phyloP scores from a whole-genome alignment of 2,888 invertebrate genomes.

The Rhingia campestris region DNA sequence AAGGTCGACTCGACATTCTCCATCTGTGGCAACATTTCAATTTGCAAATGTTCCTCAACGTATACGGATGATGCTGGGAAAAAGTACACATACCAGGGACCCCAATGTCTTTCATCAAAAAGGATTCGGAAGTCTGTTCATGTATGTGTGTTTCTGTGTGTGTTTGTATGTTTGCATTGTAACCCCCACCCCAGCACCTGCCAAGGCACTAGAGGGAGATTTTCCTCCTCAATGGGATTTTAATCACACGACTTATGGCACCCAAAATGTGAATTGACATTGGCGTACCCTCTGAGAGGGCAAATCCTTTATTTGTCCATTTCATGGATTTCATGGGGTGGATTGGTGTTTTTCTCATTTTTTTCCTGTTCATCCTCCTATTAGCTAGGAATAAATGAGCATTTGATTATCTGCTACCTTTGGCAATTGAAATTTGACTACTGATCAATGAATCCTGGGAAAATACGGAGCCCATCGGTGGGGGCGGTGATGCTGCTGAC shows the following conservation, averaged over 20 bases:
- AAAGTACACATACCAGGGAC: constrained; percentile 48
- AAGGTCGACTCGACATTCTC: constrained; percentile 69
- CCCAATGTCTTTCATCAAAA: constrained; percentile 69
- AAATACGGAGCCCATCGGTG: not conserved
- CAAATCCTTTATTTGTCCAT: constrained; percentile 61
- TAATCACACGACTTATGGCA: constrained; percentile 83
- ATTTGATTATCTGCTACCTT: constrained; percentile 78
- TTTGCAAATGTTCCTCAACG: constrained; percentile 74
- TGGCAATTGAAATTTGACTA: constrained; percentile 68
- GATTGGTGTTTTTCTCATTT: constrained; percentile 38
- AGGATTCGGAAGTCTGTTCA: constrained; percentile 60
- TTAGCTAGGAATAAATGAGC: constrained; percentile 82
- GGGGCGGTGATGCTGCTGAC: constrained; percentile 37
- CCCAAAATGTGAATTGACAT: constrained; percentile 82
- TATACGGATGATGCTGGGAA: constrained; percentile 73
- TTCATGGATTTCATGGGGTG: constrained; percentile 52
- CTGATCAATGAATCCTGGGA: constrained; percentile 43
- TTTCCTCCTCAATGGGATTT: constrained; percentile 80
- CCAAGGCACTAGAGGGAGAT: constrained; percentile 67
- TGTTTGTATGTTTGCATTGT: constrained; percentile 38
- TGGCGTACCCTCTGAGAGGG: constrained; percentile 57
- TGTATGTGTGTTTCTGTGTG: no score
- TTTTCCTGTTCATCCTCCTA: constrained; percentile 75
- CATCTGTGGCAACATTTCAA: constrained; percentile 74
- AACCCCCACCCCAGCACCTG: constrained; percentile 70